phyloP scores from a whole-genome alignment of 2,797 vertebrate species.

The Neomorphus geoffroyi region DNA sequence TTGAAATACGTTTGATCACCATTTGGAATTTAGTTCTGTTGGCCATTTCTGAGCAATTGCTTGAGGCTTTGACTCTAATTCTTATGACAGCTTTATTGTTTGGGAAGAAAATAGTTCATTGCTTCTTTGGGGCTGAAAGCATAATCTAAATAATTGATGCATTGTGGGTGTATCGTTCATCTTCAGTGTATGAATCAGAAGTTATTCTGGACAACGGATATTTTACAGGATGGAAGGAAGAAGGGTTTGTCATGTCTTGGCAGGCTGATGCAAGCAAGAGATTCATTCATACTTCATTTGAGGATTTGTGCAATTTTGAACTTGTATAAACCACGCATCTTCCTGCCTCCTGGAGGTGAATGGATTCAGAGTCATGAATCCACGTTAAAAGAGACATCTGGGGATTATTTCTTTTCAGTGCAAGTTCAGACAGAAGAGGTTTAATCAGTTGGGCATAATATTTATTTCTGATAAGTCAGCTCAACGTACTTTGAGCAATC shows the following conservation, averaged over 20 bases:
- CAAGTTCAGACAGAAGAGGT: conserved; percentile 13
- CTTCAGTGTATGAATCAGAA: not conserved
- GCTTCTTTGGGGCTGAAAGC: conserved; percentile 2
- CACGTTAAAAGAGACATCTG: conserved; percentile 38
- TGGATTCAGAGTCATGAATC: not conserved
- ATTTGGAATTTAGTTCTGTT: conserved; percentile 14
- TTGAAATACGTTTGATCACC: conserved; percentile 15
- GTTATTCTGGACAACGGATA: not conserved
- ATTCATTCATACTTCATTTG: not conserved
- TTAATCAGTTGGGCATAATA: conserved; percentile 18
- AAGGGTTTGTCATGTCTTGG: not conserved
- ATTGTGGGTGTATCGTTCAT: not conserved
- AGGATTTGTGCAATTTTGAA: not conserved
- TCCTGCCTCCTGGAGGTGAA: not conserved
- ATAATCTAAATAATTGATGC: conserved; percentile 57
- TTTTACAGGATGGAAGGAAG: not conserved
- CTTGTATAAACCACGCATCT: not conserved
- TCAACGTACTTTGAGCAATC: not conserved
- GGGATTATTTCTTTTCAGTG: conserved; percentile 43
- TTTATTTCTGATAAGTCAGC: conserved; percentile 46
- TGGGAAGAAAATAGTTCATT: not conserved
- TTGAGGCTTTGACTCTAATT: not conserved
- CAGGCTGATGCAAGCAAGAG: not conserved
- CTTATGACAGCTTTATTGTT: not conserved
- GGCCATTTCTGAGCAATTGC: not conserved